These are phyloP conservation scores for Diogma glabrata DNA, from an alignment of 2,888 invertebrate genomes.

Conservation along the genomic window DNA sequence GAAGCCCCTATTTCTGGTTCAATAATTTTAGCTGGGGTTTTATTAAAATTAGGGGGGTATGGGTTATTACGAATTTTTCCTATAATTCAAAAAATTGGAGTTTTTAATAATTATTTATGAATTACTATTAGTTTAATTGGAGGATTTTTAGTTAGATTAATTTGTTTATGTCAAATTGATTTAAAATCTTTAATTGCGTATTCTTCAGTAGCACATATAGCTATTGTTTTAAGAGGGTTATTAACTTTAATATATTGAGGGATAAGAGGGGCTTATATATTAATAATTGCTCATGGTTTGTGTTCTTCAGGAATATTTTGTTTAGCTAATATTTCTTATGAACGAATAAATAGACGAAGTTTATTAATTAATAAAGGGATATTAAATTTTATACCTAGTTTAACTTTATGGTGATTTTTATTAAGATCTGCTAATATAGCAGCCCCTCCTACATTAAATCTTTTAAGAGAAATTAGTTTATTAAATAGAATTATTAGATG, in stretches of 20 bases:
- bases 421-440: constrained; percentile 51
- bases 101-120: constrained; percentile 42
- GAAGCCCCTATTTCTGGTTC: constrained; percentile 61
- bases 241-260: constrained; percentile 45
- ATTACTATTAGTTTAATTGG: constrained; percentile 45
- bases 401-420: constrained; percentile 54
- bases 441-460: constrained; percentile 54
- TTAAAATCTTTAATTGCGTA: constrained; percentile 63
- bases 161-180: constrained; percentile 57
- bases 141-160: constrained; percentile 46
- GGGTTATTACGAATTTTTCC: constrained; percentile 47
- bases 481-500: constrained; percentile 46
- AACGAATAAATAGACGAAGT: constrained; percentile 47
- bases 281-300: constrained; percentile 54
- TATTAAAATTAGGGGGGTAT: constrained; percentile 62
- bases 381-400: constrained; percentile 45
- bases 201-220: constrained; percentile 61
- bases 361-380: constrained; percentile 51
- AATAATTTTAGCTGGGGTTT: constrained; percentile 60
- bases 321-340: constrained; percentile 53
- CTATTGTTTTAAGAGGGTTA: constrained; percentile 46
- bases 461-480: constrained; percentile 52
- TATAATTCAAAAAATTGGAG: constrained; percentile 38
- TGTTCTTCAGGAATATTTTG: constrained; percentile 55
- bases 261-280: constrained; percentile 39